A percentile compares a stretch with the other conserved stretches of the same genome.
phyloP scores from a whole-genome alignment of 2,113 vertebrate species.

The Campylomormyrus numenius region DNA sequence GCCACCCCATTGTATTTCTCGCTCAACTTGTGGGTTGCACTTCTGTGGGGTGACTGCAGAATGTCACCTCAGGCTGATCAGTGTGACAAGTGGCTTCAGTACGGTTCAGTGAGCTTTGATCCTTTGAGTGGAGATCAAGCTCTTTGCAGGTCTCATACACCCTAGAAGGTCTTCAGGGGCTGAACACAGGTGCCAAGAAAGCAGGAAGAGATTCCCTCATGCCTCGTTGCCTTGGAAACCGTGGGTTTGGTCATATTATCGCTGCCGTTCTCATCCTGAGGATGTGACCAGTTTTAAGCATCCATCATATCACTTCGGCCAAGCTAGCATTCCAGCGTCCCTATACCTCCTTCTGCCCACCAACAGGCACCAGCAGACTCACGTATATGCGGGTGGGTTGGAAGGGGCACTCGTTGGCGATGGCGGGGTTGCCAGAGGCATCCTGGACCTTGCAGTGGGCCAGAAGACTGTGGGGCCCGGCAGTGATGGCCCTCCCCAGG shows the following conservation, averaged over 20 bases:
- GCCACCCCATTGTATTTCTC: background rate
- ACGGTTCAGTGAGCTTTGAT: background rate
- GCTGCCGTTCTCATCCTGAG: background rate
- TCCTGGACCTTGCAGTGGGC: constrained; percentile 59
- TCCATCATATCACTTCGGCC: background rate
- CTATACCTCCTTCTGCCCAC: background rate
- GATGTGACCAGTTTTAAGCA: background rate
- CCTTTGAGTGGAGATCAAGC: background rate
- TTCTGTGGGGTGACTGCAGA: background rate
- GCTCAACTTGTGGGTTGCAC: background rate
- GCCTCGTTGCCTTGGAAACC: background rate
- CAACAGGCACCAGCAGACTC: constrained; percentile 33
- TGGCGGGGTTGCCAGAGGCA: constrained; percentile 44
- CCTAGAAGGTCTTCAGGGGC: background rate
- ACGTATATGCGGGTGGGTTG: constrained; percentile 81
- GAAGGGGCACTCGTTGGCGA: constrained; percentile 73
- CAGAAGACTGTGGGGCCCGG: constrained; percentile 65
- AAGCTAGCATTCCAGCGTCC: background rate
- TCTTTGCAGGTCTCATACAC: background rate
- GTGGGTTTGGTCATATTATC: background rate
- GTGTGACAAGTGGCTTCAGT: background rate
- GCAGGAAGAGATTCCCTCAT: background rate
- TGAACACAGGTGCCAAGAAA: background rate
- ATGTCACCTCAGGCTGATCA: background rate
- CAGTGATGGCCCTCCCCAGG: constrained; percentile 61